These are phyloP conservation scores for Oreochromis niloticus DNA, from an alignment of 2,113 vertebrate genomes.

Conservation along the genomic window DNA sequence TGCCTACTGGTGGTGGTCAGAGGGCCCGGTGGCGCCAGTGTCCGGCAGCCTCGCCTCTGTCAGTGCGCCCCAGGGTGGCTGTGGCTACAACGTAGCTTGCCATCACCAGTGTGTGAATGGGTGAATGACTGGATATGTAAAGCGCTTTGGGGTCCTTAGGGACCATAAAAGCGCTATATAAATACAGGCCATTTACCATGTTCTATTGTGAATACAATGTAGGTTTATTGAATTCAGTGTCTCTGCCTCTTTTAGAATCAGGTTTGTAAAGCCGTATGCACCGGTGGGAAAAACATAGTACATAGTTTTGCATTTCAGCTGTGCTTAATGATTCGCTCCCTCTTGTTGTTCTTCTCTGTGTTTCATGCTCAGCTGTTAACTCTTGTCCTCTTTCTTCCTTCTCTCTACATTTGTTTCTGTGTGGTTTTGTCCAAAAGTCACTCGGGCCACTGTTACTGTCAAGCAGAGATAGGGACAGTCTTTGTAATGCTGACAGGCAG, in stretches of 20 bases:
- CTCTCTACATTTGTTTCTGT: neutral
- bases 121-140: too few species aligned
- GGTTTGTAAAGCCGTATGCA: neutral
- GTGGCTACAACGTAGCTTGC: too few species aligned
- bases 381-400: neutral
- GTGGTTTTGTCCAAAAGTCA: neutral
- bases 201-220: neutral
- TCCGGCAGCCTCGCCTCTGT: too few species aligned
- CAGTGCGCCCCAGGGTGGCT: too few species aligned
- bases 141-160: too few species aligned
- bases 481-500: neutral
- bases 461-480: neutral
- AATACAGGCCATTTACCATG: too few species aligned
- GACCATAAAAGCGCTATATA: too few species aligned
- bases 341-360: neutral
- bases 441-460: neutral
- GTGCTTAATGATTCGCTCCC: neutral
- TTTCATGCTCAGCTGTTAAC: neutral
- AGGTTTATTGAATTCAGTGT: neutral
- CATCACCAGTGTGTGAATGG: too few species aligned
- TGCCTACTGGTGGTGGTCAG: too few species aligned
- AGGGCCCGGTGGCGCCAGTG: too few species aligned
- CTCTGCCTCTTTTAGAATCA: neutral
- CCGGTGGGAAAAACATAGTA: slow-evolving; percentile 1
- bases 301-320: slow-evolving; percentile 2